Conservation (phyloP, 1,140 invertebrate genomes). For the Meteorus sp. region DNA sequence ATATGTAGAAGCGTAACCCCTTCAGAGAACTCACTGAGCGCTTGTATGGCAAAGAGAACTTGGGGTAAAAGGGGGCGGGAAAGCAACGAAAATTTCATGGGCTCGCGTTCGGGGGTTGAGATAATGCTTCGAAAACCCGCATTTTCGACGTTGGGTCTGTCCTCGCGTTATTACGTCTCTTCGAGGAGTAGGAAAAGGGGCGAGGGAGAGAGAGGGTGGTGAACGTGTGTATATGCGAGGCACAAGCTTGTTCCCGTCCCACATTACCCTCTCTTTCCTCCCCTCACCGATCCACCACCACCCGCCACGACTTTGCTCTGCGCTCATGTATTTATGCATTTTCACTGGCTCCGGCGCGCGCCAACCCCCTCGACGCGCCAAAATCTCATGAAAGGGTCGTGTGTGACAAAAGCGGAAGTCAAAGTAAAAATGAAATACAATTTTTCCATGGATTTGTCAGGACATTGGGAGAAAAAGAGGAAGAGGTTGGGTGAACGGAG, state of each 20-base stretch:
- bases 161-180: conserved; percentile 51
- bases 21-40: no score
- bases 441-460: background rate
- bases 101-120: background rate
- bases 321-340: conserved; percentile 59
- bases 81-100: conserved; percentile 28
- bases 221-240: conserved; percentile 5
- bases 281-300: no score
- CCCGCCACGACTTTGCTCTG: conserved; percentile 32
- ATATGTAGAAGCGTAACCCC: conserved; percentile 6
- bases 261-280: conserved; percentile 39
- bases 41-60: no score
- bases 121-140: conserved; percentile 42
- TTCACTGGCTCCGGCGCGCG: conserved; percentile 34
- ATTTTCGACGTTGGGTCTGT: conserved; percentile 46
- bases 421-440: conserved; percentile 17
- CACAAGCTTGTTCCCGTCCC: conserved; percentile 38
- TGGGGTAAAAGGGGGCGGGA: conserved; percentile 30
- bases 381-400: conserved; percentile 26
- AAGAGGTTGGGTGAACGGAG: no score
- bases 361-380: background rate
- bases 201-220: conserved; percentile 22
- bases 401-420: conserved; percentile 22
- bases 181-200: conserved; percentile 10
- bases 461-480: background rate